phyloP scores from a whole-genome alignment of 1,140 invertebrate species.

The Cataglyphis hispanica region DNA sequence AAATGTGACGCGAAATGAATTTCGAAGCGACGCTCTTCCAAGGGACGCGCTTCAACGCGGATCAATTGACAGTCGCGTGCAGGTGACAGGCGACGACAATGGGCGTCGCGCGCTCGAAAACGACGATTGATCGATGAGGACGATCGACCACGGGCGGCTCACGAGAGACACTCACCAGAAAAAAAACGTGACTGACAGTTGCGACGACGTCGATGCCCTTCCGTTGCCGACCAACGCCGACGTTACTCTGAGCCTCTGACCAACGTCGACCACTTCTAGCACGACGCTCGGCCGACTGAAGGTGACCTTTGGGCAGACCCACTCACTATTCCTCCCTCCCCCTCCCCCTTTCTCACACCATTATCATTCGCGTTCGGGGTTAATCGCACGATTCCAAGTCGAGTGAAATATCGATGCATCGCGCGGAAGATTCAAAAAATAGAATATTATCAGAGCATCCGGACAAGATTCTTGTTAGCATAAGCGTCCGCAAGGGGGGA shows the following conservation, averaged over 20 bases:
- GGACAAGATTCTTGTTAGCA: neutral
- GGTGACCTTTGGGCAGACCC: conserved; percentile 79
- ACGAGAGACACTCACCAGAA: conserved; percentile 63
- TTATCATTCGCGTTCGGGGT: neutral
- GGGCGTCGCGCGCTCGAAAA: neutral
- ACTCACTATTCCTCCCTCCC: conserved; percentile 36
- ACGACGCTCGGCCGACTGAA: conserved; percentile 76
- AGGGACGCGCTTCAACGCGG: neutral
- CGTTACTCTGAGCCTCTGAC: neutral
- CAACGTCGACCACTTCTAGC: conserved; percentile 63
- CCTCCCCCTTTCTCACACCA: too few relatives aligned
- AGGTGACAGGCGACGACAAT: conserved; percentile 1
- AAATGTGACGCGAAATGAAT: neutral
- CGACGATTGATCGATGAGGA: neutral
- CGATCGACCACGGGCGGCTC: neutral
- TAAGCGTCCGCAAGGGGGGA: too few relatives aligned
- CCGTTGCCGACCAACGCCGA: neutral
- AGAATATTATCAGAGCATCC: neutral
- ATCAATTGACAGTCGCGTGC: conserved; percentile 48
- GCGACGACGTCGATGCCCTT: neutral
- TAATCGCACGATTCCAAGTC: neutral
- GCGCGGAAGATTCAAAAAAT: conserved; percentile 24
- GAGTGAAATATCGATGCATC: conserved; percentile 3
- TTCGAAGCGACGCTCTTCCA: neutral
- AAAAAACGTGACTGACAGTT: neutral